Evolutionary conservation across 2,113 vertebrate species (phyloP), one percentile per base, ranked within the genome.

Genomic region (Salvelinus fontinalis): DNA sequence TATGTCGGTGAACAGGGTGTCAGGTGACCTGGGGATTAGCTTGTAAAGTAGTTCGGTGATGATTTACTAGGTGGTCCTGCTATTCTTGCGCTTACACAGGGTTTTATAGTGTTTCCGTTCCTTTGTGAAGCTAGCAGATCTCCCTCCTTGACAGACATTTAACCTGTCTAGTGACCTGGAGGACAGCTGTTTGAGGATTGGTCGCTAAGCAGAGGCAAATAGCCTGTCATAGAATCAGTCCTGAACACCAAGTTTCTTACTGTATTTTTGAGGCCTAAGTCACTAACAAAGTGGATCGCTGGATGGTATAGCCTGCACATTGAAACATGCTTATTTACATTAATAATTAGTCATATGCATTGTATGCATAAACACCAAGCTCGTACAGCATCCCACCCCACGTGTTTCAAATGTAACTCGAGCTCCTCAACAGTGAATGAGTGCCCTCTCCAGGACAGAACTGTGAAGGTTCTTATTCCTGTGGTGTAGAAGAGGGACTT

Each of bases 61-160:
- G 78, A 1, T 86, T 89, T 85, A 13, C 80, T 79, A 82, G 77
- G 81, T 82, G 83, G 87, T 57, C 83, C 76, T 70, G 31, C 64
- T 69, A 72, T 62, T 60, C 54, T 66, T 67, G 70, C 49, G 67
- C 74, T 78, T 26, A 13, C 3, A 70, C 64, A 11, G 24, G 2
- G 49, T 54, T 68, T 67, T 72, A 79, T 74, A 72, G 65, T 79
- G 29, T 66, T 69, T 81, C 59, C 66, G 9, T 13, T 75, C 29
- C 59, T 84, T 84, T 85, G 80, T 81, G 49, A 11, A 67, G 70
- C 70, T 74, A 16, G 51, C 16, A 83, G 77, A 83, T 83, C 79
- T 78, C 69, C 71, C 51, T 75, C 20, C 0, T 24, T 79, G 34
- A 83, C 29, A 14, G 59, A 11, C 9, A 8, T 8, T n/a, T 9